These are phyloP conservation scores for Listronotus oregonensis DNA, from an alignment of 1,140 invertebrate species.

Conservation along the genomic window DNA sequence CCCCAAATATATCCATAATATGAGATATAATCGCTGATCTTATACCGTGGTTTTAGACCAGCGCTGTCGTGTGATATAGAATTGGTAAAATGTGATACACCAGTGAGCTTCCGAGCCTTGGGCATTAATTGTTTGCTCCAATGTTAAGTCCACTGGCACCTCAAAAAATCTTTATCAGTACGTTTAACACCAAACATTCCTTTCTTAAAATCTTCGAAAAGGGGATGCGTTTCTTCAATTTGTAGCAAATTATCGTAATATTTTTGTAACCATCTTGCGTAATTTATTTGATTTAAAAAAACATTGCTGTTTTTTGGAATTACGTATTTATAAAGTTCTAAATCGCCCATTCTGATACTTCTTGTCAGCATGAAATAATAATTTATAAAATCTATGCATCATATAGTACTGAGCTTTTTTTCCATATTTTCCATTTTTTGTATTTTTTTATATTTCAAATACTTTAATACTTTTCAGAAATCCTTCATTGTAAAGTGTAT, in stretches of 20 bases:
- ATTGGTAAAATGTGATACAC: conserved; percentile 42
- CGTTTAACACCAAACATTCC: conserved; percentile 38
- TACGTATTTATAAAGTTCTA: conserved; percentile 38
- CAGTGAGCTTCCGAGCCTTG: conserved; percentile 39
- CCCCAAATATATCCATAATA: conserved; percentile 22
- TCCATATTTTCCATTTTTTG: conserved; percentile 44
- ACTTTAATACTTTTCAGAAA: conserved; percentile 37
- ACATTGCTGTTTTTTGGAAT: conserved; percentile 28
- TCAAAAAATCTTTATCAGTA: conserved; percentile 40
- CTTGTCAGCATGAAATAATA: too few species aligned
- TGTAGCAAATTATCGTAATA: conserved; percentile 27
- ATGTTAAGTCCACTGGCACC: conserved; percentile 40
- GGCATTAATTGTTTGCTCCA: conserved; percentile 46
- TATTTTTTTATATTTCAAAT: conserved; percentile 41
- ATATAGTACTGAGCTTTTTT: conserved; percentile 19
- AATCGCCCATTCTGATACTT: conserved; percentile 22
- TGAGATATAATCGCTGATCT: conserved; percentile 31
- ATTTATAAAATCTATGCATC: too few species aligned
- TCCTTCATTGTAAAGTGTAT: conserved; percentile 18
- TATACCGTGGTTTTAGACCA: conserved; percentile 37
- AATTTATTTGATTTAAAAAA: conserved; percentile 25
- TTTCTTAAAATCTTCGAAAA: conserved; percentile 16
- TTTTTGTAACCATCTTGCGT: conserved; percentile 12
- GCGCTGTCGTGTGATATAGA: conserved; percentile 38
- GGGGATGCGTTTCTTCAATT: conserved; percentile 31